Conservation (phyloP, 1,140 invertebrate genomes). For the Drosophila neocordata region DNA sequence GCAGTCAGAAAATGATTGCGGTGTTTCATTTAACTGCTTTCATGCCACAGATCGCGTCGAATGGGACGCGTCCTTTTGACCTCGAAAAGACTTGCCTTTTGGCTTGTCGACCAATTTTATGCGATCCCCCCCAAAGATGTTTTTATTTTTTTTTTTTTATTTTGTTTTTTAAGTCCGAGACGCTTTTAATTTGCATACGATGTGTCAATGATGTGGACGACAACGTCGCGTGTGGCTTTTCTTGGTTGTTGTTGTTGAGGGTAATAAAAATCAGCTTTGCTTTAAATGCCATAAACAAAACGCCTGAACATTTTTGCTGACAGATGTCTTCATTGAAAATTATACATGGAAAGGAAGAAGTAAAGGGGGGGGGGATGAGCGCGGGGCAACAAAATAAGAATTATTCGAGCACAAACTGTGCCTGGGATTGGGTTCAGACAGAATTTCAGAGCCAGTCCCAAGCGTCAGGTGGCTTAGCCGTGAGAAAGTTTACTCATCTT, state of each 20-base stretch:
- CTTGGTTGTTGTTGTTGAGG: constrained; percentile 28
- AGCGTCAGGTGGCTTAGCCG: constrained; percentile 72
- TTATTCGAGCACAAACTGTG: neutral
- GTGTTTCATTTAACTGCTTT: constrained; percentile 81
- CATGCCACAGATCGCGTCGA: constrained; percentile 79
- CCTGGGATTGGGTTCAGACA: constrained; percentile 12
- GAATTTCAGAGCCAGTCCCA: constrained; percentile 6
- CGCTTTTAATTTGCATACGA: constrained; percentile 80
- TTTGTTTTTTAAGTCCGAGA: constrained; percentile 39
- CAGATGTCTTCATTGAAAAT: constrained; percentile 83
- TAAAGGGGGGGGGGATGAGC: neutral
- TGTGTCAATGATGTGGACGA: constrained; percentile 77
- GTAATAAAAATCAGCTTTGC: constrained; percentile 82
- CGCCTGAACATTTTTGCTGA: constrained; percentile 80
- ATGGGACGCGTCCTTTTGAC: constrained; percentile 80
- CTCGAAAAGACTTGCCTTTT: constrained; percentile 48
- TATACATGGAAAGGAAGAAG: constrained; percentile 50
- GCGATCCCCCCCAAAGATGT: constrained; percentile 3
- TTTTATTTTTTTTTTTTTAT: no score
- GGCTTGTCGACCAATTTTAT: constrained; percentile 30
- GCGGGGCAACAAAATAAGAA: no score
- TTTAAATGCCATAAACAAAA: constrained; percentile 80
- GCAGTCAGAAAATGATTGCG: constrained; percentile 38
- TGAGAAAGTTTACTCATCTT: constrained; percentile 65
- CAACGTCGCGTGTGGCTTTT: constrained; percentile 72